Percentiles rank a stretch among this genome's conserved stretches.
These are phyloP conservation scores for Cyphomyrus discorhynchus DNA, from an alignment of 2,113 vertebrate species.

Conservation along the genomic window DNA sequence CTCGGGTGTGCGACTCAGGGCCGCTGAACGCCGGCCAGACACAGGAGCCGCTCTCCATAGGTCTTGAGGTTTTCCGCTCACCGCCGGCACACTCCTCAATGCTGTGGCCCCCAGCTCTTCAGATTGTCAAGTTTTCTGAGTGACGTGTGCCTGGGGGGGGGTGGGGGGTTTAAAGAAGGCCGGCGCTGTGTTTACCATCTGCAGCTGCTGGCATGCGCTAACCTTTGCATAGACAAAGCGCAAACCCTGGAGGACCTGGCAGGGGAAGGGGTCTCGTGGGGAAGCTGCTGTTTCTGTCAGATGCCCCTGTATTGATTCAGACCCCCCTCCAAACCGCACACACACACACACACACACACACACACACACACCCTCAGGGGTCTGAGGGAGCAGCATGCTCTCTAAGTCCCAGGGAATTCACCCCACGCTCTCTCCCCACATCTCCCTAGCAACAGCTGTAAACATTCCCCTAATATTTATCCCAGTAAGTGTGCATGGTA, in stretches of 20 bases:
- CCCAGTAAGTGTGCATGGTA: not conserved
- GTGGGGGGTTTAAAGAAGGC: not conserved
- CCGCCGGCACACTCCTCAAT: not conserved
- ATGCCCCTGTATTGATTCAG: not conserved
- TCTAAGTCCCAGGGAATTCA: not conserved
- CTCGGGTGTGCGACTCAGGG: not conserved
- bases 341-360: not conserved
- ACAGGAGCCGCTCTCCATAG: not conserved
- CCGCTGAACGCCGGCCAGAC: not conserved
- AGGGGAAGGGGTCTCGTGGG: not conserved
- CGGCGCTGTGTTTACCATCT: not conserved
- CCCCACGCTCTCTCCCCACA: not conserved
- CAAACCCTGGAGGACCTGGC: not conserved
- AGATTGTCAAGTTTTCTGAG: not conserved
- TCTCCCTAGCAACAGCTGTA: not conserved
- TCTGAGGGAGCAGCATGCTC: not conserved
- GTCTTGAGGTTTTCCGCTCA: not conserved
- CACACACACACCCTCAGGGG: not conserved
- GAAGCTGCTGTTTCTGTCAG: not conserved
- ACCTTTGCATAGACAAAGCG: not conserved
- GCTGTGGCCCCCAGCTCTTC: not conserved
- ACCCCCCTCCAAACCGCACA: not conserved
- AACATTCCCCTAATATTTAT: not conserved
- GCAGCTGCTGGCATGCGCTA: not conserved
- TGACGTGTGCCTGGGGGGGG: not conserved